Evolutionary conservation across 2,113 vertebrate genomes (phyloP).

Genomic region (Oreocharis arfaki): DNA sequence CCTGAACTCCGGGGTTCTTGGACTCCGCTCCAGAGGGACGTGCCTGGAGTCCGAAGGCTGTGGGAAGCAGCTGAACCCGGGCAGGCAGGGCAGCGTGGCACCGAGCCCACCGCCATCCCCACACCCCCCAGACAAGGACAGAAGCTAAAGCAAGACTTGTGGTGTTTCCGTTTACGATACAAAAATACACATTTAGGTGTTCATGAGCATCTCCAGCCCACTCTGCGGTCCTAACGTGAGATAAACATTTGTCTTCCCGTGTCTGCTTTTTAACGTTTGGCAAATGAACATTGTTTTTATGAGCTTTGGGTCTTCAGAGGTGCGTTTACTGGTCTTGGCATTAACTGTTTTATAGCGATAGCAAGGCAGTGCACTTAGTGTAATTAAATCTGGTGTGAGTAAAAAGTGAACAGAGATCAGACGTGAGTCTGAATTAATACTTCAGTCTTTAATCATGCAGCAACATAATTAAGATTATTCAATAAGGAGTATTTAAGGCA

Average conservation of each 20-base stretch:
- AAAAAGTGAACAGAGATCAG: background rate
- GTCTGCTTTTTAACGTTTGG: background rate
- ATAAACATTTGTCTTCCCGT: background rate
- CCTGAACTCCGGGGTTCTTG: fast-evolving
- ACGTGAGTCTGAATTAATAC: background rate
- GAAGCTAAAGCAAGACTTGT: fast-evolving
- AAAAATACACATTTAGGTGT: background rate
- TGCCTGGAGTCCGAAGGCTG: fast-evolving
- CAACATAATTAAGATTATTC: background rate
- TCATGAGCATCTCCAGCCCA: fast-evolving
- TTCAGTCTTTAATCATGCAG: background rate
- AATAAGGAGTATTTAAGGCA: background rate
- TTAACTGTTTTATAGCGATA: background rate
- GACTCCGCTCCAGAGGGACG: fast-evolving
- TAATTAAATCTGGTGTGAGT: background rate
- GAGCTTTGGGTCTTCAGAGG: background rate
- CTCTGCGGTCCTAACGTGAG: fast-evolving
- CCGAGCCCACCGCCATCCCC: fast-evolving
- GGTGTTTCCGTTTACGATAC: fast-evolving
- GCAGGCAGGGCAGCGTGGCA: background rate
- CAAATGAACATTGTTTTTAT: background rate
- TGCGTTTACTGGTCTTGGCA: background rate
- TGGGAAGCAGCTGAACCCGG: background rate
- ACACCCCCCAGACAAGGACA: fast-evolving
- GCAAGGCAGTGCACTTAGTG: background rate